Base-by-base conservation (phyloP, 2,888 invertebrate genomes). In the Amaurobius ferox region DNA sequence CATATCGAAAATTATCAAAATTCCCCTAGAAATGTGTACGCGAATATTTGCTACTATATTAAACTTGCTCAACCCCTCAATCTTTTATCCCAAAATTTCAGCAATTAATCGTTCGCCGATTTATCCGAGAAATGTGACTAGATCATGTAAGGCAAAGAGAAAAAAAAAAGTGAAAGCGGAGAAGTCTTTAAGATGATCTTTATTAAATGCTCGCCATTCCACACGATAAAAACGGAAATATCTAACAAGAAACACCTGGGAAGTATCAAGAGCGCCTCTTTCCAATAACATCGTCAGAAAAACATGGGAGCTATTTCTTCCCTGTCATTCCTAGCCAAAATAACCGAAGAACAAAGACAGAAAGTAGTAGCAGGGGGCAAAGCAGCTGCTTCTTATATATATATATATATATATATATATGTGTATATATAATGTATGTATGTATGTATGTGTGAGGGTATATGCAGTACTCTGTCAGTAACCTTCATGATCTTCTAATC, bases 251-350 rank as follows among this genome's bases (percentile, higher is more conserved):
- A 70, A 40, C 78, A 70, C 70, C 78, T 70, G 78, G 78, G 13
- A 32, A 66, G 66, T 64, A 76, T 44, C 61, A 62, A 61, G 48
- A 19, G 11, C 73, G 13, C 29, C 30, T 23, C n/a, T 73, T 61
- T 16, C 19, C 77, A 68, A 48, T 67, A 55, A 68, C n/a, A 68
- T 26, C 7, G 35, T 1, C 26, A 23, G 70, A 28, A 61, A 78
- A 78, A 78, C 35, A 68, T 35, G 68, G 29, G 23, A 35, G 61
- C 70, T 79, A 62, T 79, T 61, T 61, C 55, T 35, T 70, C 71
- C 70, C 62, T 70, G 70, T 79, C 70, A 70, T 40, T 40, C 48
- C 40, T 62, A 55, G 62, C 78, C 62, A 70, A 78, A 78, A 78
- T 68, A 78, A 78, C 68, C 39, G 13, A 64, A 78, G 66, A 35